Conservation (phyloP, 2,113 vertebrate species). For the Ptilorrhoa leucosticta region DNA sequence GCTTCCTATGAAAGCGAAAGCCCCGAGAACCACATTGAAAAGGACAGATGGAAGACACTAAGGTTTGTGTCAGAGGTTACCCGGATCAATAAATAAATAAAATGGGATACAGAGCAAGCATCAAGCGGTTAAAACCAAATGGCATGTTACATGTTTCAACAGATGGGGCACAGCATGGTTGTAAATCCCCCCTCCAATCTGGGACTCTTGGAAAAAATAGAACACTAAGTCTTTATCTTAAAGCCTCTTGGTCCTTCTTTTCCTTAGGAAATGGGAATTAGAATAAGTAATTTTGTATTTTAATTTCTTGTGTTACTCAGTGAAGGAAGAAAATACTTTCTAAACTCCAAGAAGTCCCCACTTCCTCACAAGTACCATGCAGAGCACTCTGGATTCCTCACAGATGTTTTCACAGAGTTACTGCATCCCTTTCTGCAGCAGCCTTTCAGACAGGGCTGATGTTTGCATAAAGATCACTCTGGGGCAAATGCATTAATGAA, state of each 20-base stretch:
- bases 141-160: neutral
- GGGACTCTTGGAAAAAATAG: neutral
- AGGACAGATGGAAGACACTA: slow-evolving; percentile 94
- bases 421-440: neutral
- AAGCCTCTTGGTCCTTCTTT: neutral
- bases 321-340: neutral
- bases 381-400: neutral
- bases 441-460: neutral
- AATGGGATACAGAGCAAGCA: neutral
- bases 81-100: neutral
- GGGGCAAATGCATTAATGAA: neutral
- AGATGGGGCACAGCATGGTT: neutral
- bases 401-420: neutral
- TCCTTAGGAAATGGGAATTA: neutral
- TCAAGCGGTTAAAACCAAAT: neutral
- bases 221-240: neutral
- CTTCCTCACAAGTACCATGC: neutral
- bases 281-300: neutral
- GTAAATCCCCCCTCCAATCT: neutral
- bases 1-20: slow-evolving; percentile 93
- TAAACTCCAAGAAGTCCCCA: neutral
- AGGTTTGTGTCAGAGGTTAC: slow-evolving; percentile 77
- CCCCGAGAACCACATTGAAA: slow-evolving; percentile 92
- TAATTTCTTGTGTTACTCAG: neutral
- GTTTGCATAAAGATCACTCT: neutral